phyloP scores from a whole-genome alignment of 2,113 vertebrate species.

The Eudyptes chrysolophus region DNA sequence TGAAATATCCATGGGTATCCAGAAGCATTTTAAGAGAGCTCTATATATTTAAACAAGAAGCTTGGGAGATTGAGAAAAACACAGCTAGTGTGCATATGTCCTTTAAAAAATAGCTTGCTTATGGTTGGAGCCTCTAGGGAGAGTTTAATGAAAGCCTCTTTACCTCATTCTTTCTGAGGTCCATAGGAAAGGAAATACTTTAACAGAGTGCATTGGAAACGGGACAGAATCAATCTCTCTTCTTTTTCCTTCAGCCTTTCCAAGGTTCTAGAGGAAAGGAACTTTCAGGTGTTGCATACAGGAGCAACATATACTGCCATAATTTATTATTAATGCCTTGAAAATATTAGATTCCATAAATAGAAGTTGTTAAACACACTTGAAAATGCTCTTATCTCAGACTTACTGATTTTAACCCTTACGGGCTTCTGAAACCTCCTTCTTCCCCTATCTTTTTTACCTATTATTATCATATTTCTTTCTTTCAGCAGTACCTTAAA shows the following conservation, averaged over 20 bases:
- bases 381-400: neutral
- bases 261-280: neutral
- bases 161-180: neutral
- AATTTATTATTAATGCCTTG: neutral
- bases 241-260: neutral
- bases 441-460: neutral
- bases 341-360: neutral
- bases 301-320: neutral
- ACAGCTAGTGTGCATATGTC: neutral
- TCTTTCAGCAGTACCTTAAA: neutral
- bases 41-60: neutral
- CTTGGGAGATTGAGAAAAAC: neutral
- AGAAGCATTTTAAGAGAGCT: neutral
- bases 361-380: neutral
- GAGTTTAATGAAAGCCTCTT: slow-evolving; percentile 1
- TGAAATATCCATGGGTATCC: neutral
- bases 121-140: neutral
- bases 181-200: neutral
- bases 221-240: neutral
- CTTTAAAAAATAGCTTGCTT: neutral
- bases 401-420: neutral
- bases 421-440: neutral
- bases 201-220: neutral
- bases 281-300: neutral
- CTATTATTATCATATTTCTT: neutral